Percentiles rank a stretch among this genome's conserved stretches.
Conservation (phyloP, 2,113 vertebrate genomes). For the Atrichornis clamosus region DNA sequence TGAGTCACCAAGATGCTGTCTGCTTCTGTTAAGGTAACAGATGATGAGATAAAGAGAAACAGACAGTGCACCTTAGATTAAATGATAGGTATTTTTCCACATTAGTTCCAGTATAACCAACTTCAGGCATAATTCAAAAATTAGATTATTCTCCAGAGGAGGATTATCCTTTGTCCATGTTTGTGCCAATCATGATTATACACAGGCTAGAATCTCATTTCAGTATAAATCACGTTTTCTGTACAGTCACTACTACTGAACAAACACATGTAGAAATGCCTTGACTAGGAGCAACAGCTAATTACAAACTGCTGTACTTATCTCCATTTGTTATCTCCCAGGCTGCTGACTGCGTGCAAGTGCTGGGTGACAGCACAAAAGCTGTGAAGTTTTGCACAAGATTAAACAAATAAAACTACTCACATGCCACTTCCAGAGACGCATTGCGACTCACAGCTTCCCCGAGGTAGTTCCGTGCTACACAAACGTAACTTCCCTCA, state of each 20-base stretch:
- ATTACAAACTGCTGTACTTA: not conserved
- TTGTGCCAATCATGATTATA: conserved; percentile 8
- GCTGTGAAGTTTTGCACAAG: not conserved
- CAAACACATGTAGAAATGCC: not conserved
- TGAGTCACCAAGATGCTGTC: conserved; percentile 26
- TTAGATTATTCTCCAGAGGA: conserved; percentile 11
- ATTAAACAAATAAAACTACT: conserved; percentile 65
- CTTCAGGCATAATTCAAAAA: conserved; percentile 24
- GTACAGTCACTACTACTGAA: not conserved
- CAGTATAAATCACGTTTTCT: not conserved
- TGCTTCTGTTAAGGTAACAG: conserved; percentile 40
- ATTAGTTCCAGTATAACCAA: conserved; percentile 26
- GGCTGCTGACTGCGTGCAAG: not conserved
- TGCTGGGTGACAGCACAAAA: not conserved
- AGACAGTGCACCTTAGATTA: conserved; percentile 24
- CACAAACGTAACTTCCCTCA: conserved; percentile 94
- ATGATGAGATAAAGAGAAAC: conserved; percentile 29
- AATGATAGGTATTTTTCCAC: conserved; percentile 23
- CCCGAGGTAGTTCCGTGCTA: conserved; percentile 97
- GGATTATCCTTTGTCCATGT: not conserved
- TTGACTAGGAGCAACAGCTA: not conserved
- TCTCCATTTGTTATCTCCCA: not conserved
- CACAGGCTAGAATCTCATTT: not conserved
- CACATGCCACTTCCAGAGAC: conserved; percentile 97
- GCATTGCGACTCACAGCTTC: conserved; percentile 97